phyloP scores from a whole-genome alignment of 2,888 invertebrate genomes.

The Ophion ellenae region DNA sequence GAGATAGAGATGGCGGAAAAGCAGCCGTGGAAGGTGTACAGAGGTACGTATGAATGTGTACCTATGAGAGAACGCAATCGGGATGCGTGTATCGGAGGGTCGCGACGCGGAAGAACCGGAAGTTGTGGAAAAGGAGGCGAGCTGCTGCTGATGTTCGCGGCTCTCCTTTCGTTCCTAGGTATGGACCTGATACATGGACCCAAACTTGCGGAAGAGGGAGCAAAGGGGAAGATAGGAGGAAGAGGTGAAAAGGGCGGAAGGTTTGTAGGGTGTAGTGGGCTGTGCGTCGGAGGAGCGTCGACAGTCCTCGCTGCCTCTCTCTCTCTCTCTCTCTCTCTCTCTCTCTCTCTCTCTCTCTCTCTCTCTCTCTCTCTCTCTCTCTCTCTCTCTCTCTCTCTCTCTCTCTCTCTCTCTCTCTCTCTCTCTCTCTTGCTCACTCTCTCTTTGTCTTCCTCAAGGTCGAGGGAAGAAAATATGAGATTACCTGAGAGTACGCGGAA shows the following conservation, averaged over 20 bases:
- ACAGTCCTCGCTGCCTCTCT: conserved; percentile 72
- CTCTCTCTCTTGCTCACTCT: too few species aligned
- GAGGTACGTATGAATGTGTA: too few species aligned
- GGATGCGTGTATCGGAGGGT: background rate
- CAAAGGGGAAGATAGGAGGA: conserved; percentile 49
- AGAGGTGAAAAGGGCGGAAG: conserved; percentile 47
- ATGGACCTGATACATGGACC: conserved; percentile 21
- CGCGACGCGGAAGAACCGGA: background rate
- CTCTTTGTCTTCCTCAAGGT: background rate
- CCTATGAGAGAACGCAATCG: conserved; percentile 71
- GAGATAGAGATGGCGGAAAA: background rate
- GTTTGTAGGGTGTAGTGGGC: conserved; percentile 22
- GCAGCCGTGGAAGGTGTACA: background rate
- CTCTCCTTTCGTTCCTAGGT: background rate
- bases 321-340: conserved; percentile 29
- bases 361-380: conserved; percentile 1
- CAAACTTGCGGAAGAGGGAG: conserved; percentile 13
- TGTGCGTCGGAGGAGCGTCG: conserved; percentile 72
- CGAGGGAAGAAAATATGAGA: conserved; percentile 17
- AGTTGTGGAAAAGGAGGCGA: conserved; percentile 16
- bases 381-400: too few species aligned
- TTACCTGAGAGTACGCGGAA: conserved; percentile 53
- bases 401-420: too few species aligned
- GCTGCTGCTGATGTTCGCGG: conserved; percentile 39
- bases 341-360: conserved; percentile 65